A percentile compares a stretch with the other conserved stretches of the same genome.
phyloP scores from a whole-genome alignment of 2,113 vertebrate genomes.

The Leptobrachium leishanense region DNA sequence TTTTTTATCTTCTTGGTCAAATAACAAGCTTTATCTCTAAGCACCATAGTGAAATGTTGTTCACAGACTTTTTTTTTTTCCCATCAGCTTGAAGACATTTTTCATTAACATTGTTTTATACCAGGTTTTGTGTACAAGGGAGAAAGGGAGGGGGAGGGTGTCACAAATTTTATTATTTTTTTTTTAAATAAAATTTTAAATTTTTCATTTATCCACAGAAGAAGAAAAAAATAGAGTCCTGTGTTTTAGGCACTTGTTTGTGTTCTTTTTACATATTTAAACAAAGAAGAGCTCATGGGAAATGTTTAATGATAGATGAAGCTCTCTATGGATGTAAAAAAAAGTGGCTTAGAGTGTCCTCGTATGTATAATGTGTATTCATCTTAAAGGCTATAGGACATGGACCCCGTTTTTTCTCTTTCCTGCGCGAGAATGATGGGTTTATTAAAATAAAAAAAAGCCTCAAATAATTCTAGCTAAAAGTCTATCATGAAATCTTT shows the following conservation, averaged over 20 bases:
- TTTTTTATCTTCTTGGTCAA: conserved; percentile 50
- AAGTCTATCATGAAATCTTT: conserved; percentile 43
- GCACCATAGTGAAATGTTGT: conserved; percentile 67
- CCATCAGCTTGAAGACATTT: conserved; percentile 22
- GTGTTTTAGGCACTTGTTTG: conserved; percentile 20
- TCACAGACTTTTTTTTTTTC: conserved; percentile 50
- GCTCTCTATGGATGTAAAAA: conserved; percentile 18
- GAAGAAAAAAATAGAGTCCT: conserved; percentile 27
- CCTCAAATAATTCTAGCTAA: conserved; percentile 48
- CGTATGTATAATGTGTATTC: background rate
- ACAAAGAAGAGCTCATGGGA: conserved; percentile 15
- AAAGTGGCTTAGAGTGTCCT: conserved; percentile 29
- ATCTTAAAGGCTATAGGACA: conserved; percentile 17
- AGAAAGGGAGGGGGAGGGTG: conserved; percentile 30
- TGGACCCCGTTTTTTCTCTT: conserved; percentile 3
- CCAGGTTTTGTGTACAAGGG: conserved; percentile 21
- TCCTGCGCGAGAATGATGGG: conserved; percentile 1
- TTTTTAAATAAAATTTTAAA: conserved; percentile 48
- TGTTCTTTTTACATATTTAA: conserved; percentile 26
- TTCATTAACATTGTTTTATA: conserved; percentile 56
- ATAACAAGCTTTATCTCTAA: conserved; percentile 51
- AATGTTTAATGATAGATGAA: conserved; percentile 18
- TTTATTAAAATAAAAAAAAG: conserved; percentile 35
- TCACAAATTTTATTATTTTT: conserved; percentile 41
- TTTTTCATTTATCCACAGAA: conserved; percentile 48